Percentiles rank a stretch among this genome's conserved stretches.
Evolutionary conservation across 64 coral and sea anemone genomes (phyloP).

Genomic region (Montipora capricornis): DNA sequence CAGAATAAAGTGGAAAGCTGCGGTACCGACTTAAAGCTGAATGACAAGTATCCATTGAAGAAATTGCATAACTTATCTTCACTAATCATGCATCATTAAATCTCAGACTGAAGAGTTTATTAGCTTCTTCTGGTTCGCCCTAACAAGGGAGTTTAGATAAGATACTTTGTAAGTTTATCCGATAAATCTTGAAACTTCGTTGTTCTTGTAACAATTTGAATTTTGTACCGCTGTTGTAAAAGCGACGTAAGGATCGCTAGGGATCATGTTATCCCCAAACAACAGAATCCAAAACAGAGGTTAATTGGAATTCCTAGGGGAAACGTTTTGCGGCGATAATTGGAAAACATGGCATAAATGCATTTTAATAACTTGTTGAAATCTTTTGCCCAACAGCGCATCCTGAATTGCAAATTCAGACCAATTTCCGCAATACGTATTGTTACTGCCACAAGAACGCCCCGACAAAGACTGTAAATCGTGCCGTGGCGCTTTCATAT

Average conservation of each 20-base stretch:
- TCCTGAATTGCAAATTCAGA: slow-evolving; percentile 55
- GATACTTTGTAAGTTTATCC: neutral
- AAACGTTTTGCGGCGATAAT: slow-evolving; percentile 81
- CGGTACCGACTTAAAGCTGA: neutral
- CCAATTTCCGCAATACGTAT: slow-evolving; percentile 47
- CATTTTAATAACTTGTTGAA: slow-evolving; percentile 97
- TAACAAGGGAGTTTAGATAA: neutral
- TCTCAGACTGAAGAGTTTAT: slow-evolving; percentile 9
- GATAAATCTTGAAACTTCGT: neutral
- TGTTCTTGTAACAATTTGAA: neutral
- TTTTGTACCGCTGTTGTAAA: too few relatives aligned
- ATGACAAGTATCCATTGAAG: slow-evolving; percentile 1
- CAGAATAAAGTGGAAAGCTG: slow-evolving; percentile 20
- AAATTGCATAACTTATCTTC: slow-evolving; percentile 28
- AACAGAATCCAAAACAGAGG: slow-evolving; percentile 30
- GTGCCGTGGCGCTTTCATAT: slow-evolving; percentile 69
- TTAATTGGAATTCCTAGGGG: slow-evolving; percentile 51
- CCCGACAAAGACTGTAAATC: slow-evolving; percentile 54
- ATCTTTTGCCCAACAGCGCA: slow-evolving; percentile 41
- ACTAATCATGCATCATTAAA: slow-evolving; percentile 6
- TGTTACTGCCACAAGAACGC: slow-evolving; percentile 36
- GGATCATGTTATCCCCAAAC: neutral
- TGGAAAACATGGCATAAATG: slow-evolving; percentile 80
- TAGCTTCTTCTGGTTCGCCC: neutral
- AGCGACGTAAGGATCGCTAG: neutral